phyloP scores from a whole-genome alignment of 2,888 invertebrate species.

The Lepidocyrtoides sp. region DNA sequence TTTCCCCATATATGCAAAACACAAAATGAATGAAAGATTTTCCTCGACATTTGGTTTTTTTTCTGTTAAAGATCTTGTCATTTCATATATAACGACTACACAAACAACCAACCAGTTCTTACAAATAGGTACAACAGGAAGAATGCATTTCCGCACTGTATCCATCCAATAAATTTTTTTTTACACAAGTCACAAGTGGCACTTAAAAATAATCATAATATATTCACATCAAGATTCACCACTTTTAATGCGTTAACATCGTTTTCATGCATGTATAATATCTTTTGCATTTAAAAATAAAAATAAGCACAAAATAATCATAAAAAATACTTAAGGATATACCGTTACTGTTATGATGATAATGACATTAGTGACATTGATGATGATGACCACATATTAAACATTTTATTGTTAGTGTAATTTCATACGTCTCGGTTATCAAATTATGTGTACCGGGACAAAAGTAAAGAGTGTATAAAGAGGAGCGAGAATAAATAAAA shows the following conservation, averaged over 20 bases:
- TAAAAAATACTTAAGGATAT: background rate
- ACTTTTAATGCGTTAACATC: background rate
- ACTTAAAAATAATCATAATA: constrained; percentile 50
- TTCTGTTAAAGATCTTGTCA: constrained; percentile 3
- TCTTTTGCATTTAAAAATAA: background rate
- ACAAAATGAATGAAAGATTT: background rate
- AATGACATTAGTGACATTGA: background rate
- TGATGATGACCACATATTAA: constrained; percentile 52
- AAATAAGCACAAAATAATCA: background rate
- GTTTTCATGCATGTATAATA: background rate
- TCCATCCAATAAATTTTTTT: constrained; percentile 47
- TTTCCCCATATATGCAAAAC: background rate
- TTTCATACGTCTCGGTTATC: constrained; percentile 15
- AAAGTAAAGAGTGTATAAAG: background rate
- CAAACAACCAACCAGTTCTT: background rate
- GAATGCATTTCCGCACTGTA: constrained; percentile 60
- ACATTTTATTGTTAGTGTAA: constrained; percentile 30
- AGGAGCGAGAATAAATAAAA: background rate
- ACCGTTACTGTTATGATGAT: constrained; percentile 50
- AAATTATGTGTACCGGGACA: constrained; percentile 7
- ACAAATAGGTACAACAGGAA: constrained; percentile 48
- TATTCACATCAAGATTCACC: background rate
- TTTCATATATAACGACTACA: background rate
- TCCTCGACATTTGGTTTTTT: too few relatives aligned
- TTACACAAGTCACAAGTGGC: constrained; percentile 49